These are phyloP conservation scores for Mesaphorura yosii DNA, from an alignment of 1,140 invertebrate species.

Conservation along the genomic window DNA sequence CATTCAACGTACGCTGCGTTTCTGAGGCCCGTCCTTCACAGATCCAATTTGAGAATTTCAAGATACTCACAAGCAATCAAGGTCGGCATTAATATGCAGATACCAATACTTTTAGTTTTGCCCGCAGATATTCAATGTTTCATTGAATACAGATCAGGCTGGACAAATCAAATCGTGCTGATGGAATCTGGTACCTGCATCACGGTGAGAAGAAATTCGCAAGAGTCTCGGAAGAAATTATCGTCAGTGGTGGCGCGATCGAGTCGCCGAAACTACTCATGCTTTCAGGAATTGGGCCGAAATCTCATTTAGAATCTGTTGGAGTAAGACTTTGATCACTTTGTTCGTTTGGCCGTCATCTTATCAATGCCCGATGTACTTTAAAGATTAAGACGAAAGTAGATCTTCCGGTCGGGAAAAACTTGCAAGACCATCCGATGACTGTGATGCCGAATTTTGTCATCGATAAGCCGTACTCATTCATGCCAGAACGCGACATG, in stretches of 20 bases:
- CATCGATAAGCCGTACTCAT: conserved; percentile 15
- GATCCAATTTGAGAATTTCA: conserved; percentile 18
- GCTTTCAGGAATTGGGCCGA: conserved; percentile 39
- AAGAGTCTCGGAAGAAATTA: conserved; percentile 32
- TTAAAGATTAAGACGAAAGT: conserved; percentile 18
- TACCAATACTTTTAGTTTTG: neutral
- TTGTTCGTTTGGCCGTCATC: neutral
- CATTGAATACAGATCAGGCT: conserved; percentile 12
- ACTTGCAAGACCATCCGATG: conserved; percentile 19
- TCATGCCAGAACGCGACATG: conserved; percentile 14
- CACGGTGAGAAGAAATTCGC: conserved; percentile 19
- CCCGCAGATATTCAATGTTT: neutral
- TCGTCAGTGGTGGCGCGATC: conserved; percentile 32
- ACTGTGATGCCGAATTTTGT: conserved; percentile 8
- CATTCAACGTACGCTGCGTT: conserved; percentile 15
- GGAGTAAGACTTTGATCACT: conserved; percentile 14
- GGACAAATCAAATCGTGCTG: conserved; percentile 14
- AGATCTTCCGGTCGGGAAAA: conserved; percentile 21
- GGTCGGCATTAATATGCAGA: neutral
- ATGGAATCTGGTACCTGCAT: conserved; percentile 18
- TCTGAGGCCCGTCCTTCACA: conserved; percentile 1
- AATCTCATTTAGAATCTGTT: conserved; percentile 33
- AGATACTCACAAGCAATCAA: conserved; percentile 16
- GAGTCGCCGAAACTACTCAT: conserved; percentile 35
- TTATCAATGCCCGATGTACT: neutral